phyloP scores from a whole-genome alignment of 1,140 invertebrate genomes.

The Polypedilum pembai region DNA sequence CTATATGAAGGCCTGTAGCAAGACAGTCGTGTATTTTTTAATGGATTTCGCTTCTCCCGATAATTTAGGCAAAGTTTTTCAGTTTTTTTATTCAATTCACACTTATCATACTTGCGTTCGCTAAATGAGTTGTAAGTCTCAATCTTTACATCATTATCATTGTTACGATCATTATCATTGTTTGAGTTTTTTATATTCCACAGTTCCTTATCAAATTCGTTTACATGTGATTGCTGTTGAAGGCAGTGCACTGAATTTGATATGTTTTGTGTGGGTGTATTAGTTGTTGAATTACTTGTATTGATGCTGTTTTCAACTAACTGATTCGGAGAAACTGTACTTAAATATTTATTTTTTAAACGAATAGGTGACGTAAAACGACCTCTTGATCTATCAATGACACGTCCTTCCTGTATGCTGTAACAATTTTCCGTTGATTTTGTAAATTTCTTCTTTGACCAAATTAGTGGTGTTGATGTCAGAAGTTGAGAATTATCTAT shows the following conservation, averaged over 20 bases:
- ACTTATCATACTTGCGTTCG: background rate
- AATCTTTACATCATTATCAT: background rate
- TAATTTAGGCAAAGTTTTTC: background rate
- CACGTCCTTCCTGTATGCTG: conserved; percentile 7
- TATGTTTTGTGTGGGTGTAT: background rate
- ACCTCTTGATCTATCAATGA: background rate
- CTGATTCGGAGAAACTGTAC: background rate
- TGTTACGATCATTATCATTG: background rate
- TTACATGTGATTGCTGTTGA: background rate
- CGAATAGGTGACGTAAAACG: background rate
- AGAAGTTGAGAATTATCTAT: background rate
- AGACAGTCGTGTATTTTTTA: background rate
- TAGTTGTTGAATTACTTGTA: background rate
- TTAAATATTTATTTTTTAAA: background rate
- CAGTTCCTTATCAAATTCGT: background rate
- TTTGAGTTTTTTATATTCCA: background rate
- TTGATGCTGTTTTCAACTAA: background rate
- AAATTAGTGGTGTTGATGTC: background rate
- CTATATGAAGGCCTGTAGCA: background rate
- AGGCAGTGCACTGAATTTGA: background rate
- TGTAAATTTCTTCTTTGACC: conserved; percentile 8
- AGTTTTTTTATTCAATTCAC: conserved; percentile 9
- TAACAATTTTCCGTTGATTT: conserved; percentile 26
- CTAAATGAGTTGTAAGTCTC: background rate
- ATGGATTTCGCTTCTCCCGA: conserved; percentile 4